phyloP scores from a whole-genome alignment of 2,797 vertebrate species.

The Rhinatrema bivittatum region DNA sequence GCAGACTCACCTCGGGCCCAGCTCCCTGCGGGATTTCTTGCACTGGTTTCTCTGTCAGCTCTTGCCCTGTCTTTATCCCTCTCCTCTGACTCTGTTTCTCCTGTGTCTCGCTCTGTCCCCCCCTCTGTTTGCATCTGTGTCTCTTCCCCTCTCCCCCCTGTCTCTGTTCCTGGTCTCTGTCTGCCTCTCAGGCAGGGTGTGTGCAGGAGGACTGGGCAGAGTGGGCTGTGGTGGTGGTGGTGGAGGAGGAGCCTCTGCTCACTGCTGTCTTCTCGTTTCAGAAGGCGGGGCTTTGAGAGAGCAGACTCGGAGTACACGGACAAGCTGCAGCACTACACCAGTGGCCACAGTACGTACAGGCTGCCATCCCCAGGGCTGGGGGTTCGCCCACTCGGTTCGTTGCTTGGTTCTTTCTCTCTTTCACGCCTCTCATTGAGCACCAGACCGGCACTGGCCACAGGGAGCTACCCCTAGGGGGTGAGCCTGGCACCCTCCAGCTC shows the following conservation, averaged over 20 bases:
- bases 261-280: conserved; percentile 48
- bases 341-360: conserved; percentile 86
- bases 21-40: too few species aligned
- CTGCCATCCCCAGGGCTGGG: conserved; percentile 1
- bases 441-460: neutral
- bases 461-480: neutral
- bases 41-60: too few species aligned
- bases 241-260: too few species aligned
- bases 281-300: conserved; percentile 81
- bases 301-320: conserved; percentile 91
- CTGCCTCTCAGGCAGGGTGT: too few species aligned
- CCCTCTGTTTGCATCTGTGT: too few species aligned
- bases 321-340: conserved; percentile 95
- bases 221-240: neutral
- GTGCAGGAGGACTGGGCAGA: too few species aligned
- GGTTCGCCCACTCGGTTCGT: conserved; percentile 23
- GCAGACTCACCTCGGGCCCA: too few species aligned
- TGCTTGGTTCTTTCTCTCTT: conserved; percentile 25
- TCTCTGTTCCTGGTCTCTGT: too few species aligned
- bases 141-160: too few species aligned
- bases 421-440: neutral
- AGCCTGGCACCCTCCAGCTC: neutral
- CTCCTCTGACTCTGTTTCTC: neutral
- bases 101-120: conserved; percentile 44
- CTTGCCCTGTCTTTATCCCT: conserved; percentile 4